phyloP scores from a whole-genome alignment of 2,113 vertebrate species.

The Numenius arquata region DNA sequence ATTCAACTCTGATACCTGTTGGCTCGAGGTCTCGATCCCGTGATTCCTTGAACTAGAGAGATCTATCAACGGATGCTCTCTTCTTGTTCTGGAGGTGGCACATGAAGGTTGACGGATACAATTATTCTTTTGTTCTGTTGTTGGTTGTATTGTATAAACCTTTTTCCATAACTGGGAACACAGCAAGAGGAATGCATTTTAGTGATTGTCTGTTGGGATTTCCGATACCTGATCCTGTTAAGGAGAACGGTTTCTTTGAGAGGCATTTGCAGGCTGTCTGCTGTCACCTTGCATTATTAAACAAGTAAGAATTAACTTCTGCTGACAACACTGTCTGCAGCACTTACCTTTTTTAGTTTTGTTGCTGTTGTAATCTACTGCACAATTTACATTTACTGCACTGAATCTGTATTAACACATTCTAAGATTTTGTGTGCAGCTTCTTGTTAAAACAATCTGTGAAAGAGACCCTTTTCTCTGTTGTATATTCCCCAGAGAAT shows the following conservation, averaged over 20 bases:
- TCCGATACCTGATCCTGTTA: background rate
- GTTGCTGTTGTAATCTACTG: background rate
- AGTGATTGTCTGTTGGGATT: background rate
- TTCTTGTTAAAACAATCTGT: background rate
- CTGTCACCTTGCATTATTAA: slow-evolving; percentile 32
- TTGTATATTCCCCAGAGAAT: background rate
- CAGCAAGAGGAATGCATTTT: background rate
- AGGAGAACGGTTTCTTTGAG: background rate
- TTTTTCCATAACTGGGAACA: background rate
- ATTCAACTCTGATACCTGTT: background rate
- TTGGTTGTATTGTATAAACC: background rate
- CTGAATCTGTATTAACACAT: background rate
- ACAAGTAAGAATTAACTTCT: slow-evolving; percentile 4
- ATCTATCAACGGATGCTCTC: background rate
- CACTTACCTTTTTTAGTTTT: background rate
- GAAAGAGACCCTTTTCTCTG: background rate
- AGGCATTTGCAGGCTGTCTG: slow-evolving; percentile 7
- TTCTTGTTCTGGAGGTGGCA: background rate
- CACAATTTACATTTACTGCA: background rate
- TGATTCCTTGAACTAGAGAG: background rate
- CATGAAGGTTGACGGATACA: background rate
- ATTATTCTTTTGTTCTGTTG: background rate
- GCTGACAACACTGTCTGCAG: background rate
- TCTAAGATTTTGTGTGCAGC: background rate
- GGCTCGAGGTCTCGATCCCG: background rate